A percentile compares a stretch with the other conserved stretches of the same genome.
Evolutionary conservation across 2,888 invertebrate species (phyloP).

Genomic region (Microchrysa polita): DNA sequence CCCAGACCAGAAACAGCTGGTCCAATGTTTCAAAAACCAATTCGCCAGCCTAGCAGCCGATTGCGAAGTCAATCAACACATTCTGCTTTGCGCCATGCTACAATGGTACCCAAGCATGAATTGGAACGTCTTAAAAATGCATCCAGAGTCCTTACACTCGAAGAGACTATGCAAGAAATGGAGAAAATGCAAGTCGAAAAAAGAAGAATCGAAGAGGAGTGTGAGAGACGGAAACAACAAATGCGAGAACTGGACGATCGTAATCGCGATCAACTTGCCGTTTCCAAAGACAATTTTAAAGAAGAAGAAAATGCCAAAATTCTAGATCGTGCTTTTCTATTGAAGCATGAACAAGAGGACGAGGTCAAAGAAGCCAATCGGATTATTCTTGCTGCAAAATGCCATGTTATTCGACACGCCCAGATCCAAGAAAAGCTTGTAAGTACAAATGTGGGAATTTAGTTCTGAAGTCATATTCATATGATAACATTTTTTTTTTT

Average conservation of each 20-base stretch:
- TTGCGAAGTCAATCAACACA: not conserved
- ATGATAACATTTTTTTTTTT: not conserved
- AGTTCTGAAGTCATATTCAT: not conserved
- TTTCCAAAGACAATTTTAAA: constrained; percentile 62
- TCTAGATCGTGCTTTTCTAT: constrained; percentile 66
- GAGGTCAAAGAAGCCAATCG: constrained; percentile 79
- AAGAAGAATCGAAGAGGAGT: constrained; percentile 67
- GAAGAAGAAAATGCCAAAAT: constrained; percentile 67
- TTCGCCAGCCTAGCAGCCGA: no score
- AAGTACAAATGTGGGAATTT: not conserved
- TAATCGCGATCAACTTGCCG: constrained; percentile 50
- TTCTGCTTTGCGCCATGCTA: constrained; percentile 60
- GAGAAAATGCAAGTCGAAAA: constrained; percentile 64
- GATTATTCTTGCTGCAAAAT: constrained; percentile 84
- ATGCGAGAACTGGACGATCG: constrained; percentile 65
- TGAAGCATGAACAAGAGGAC: constrained; percentile 66
- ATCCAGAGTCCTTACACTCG: constrained; percentile 67
- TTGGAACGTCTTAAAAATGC: constrained; percentile 70
- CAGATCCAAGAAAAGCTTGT: constrained; percentile 74
- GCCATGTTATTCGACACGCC: constrained; percentile 84
- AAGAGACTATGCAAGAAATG: constrained; percentile 65
- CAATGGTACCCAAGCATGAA: constrained; percentile 70
- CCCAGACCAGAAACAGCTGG: not conserved
- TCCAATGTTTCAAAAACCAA: no score
- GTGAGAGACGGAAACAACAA: constrained; percentile 68